Base-by-base conservation (phyloP, 2,888 invertebrate genomes). In the Eupsilia transversa region DNA sequence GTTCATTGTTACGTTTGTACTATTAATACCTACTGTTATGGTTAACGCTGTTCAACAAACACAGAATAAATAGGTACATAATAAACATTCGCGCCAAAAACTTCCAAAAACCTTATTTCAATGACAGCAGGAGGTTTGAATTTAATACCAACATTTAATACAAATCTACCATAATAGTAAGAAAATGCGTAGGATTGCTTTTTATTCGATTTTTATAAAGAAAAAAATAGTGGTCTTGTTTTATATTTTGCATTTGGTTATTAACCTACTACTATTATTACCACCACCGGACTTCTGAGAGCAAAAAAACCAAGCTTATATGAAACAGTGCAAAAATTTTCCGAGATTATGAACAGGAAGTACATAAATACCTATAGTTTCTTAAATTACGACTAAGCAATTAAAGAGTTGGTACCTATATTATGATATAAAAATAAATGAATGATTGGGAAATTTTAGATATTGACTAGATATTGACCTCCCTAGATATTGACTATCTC, bases 101-200 rank as follows among this genome's bases (percentile, higher is more conserved):
- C 20, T 56, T 27, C 9, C 12, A 67, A 68, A 71, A 69, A 56
- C 20, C 27, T 54, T 63, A 73, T 77, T 64, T 59, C 10, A 59
- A 27, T 61, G 35, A 17, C 74, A 83, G 75, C 79, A 69, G 79
- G 82, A 35, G 74, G 65, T 57, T 60, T 67, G 43, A 38, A 70
- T 80, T 69, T 63, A 61, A 70, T 56, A 74, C 20, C 43, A 67
- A 61, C 72, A 73, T 71, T 74, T 57, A 73, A 75, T 69, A 69
- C 6, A 69, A 71, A 67, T 60, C 60, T 68, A 41, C 68, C 69
- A 63, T 70, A 75, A 27, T 27, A 67, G 60, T 72, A 67, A 20
- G 5, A 74, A 60, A 63, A 56, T 43, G 77, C 60, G 83, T 84
- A 38, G 86, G 83, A 64, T 12, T 86, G 41, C 38, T 35, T 80